Evolutionary conservation across 2,113 vertebrate genomes (phyloP).

Genomic region (Esox niger): DNA sequence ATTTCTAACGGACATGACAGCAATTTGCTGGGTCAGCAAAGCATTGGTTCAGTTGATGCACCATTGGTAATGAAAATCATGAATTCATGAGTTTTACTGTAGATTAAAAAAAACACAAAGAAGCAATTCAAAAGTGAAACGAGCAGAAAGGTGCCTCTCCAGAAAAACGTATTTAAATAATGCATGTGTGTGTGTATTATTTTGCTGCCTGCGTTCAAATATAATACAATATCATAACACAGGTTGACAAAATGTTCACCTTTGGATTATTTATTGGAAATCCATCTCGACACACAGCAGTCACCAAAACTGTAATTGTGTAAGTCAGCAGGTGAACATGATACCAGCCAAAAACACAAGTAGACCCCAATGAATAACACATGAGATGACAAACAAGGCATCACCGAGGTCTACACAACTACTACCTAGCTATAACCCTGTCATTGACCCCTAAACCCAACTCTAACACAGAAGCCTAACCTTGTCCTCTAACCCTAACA

Average conservation of each 20-base stretch:
- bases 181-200: slow-evolving; percentile 36
- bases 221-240: slow-evolving; percentile 42
- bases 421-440: background rate
- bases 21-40: slow-evolving; percentile 15
- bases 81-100: slow-evolving; percentile 33
- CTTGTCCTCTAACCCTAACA: too few relatives aligned
- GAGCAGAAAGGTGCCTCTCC: slow-evolving; percentile 20
- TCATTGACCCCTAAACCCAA: too few relatives aligned
- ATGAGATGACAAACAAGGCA: slow-evolving; percentile 62
- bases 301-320: slow-evolving; percentile 51
- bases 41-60: slow-evolving; percentile 21
- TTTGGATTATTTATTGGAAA: slow-evolving; percentile 58
- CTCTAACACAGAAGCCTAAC: too few relatives aligned
- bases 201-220: slow-evolving; percentile 37
- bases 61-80: slow-evolving; percentile 34
- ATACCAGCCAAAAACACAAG: slow-evolving; percentile 62
- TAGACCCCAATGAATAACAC: slow-evolving; percentile 66
- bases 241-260: slow-evolving; percentile 41
- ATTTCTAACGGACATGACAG: background rate
- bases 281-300: slow-evolving; percentile 32
- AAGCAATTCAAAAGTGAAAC: slow-evolving; percentile 20
- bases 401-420: slow-evolving; percentile 20
- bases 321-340: slow-evolving; percentile 61
- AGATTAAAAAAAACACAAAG: slow-evolving; percentile 18
- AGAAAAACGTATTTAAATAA: slow-evolving; percentile 41